Evolutionary conservation across 2,888 invertebrate genomes (phyloP).

Genomic region (Lasioglossum pauxillum): DNA sequence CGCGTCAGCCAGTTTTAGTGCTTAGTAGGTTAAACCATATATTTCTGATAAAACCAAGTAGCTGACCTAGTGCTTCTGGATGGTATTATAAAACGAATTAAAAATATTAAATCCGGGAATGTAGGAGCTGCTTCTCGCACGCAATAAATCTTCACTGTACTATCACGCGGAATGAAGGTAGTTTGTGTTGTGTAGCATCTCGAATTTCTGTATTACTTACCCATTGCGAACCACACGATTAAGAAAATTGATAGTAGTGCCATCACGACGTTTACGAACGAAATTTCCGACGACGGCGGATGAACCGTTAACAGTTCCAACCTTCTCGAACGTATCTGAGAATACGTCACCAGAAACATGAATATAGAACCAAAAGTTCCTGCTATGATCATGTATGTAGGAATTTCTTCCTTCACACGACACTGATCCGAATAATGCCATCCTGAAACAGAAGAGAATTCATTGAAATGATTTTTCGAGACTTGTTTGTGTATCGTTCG

Average conservation of each 20-base stretch:
- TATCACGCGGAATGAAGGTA: neutral
- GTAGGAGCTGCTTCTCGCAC: neutral
- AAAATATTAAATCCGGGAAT: neutral
- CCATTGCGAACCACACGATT: conserved; percentile 90
- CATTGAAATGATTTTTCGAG: neutral
- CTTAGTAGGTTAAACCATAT: neutral
- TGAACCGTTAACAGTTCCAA: conserved; percentile 80
- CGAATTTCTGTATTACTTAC: conserved; percentile 79
- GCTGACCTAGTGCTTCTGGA: neutral
- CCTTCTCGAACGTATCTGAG: conserved; percentile 80
- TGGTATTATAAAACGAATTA: neutral
- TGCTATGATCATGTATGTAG: conserved; percentile 94
- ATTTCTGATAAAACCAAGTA: neutral
- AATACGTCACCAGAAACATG: conserved; percentile 84
- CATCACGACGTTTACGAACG: conserved; percentile 88
- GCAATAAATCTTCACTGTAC: neutral
- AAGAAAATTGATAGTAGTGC: conserved; percentile 89
- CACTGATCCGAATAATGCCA: conserved; percentile 92
- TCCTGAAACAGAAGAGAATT: conserved; percentile 86
- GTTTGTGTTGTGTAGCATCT: neutral
- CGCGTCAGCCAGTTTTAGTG: too few species aligned
- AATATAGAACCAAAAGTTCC: conserved; percentile 91
- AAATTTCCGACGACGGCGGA: conserved; percentile 80
- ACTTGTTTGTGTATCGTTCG: neutral
- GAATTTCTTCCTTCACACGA: conserved; percentile 91